Evolutionary conservation across 2,113 vertebrate species (phyloP).

Genomic region (Columbina picui): DNA sequence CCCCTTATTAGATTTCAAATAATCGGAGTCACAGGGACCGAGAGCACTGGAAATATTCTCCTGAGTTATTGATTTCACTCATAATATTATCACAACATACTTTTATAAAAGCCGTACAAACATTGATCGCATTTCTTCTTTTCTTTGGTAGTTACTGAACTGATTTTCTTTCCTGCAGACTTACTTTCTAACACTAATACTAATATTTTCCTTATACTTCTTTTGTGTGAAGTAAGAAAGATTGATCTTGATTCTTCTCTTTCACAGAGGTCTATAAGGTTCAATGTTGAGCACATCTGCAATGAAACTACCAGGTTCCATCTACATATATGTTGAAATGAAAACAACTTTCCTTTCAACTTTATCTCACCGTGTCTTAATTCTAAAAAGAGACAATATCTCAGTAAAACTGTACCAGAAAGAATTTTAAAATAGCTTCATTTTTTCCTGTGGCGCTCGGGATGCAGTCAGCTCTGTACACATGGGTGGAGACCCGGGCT

Average conservation of each 20-base stretch:
- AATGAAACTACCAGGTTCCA: background rate
- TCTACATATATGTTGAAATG: background rate
- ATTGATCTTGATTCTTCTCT: background rate
- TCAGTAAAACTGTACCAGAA: background rate
- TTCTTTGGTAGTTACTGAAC: background rate
- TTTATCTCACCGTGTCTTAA: background rate
- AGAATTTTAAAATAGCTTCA: background rate
- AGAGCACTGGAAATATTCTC: conserved; percentile 3
- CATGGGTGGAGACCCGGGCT: background rate
- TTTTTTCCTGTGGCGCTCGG: background rate
- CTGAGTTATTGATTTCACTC: background rate
- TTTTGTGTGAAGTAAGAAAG: background rate
- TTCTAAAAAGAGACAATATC: background rate
- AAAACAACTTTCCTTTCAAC: background rate
- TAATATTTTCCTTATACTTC: background rate
- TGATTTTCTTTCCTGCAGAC: background rate
- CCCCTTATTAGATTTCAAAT: conserved; percentile 13
- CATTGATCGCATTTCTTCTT: background rate
- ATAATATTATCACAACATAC: background rate
- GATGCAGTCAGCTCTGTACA: background rate
- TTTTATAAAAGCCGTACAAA: background rate
- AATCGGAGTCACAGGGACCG: background rate
- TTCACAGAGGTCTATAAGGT: background rate
- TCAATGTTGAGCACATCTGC: background rate
- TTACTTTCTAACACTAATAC: background rate